Base-by-base conservation (phyloP, 2,888 invertebrate genomes). In the Hydrotaea diabolus region DNA sequence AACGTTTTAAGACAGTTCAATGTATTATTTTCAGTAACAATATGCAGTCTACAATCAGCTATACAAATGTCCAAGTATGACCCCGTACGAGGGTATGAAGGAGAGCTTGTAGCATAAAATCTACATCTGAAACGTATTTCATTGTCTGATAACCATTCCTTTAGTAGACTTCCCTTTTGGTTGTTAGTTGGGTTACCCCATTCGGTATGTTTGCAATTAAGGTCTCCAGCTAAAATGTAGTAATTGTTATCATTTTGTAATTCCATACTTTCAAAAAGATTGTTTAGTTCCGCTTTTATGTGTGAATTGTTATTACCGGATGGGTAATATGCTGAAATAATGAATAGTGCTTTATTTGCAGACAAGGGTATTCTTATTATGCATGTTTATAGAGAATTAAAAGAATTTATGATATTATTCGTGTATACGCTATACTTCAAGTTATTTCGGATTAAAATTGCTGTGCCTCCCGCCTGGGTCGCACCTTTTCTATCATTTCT, bases 261-360 rank as follows among this genome's bases (percentile, higher is more conserved):
- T 11, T 55, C 17, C 55, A 69, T 8, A 17, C 66, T 53, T 15
- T 77, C 17, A 43, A 77, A 77, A 39, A 77, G 66, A 17, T 39
- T 55, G 15, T 77, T 13, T 0, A 77, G 9, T 21, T 69, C 36
- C 11, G 19, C 43, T 36, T 64, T 64, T 0, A 76, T 49, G n/a
- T 64, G 53, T 13, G 21, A 8, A 55, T 77, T n/a, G 62, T 75
- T 36, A 64, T 64, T 75, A 19, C 75, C 75, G 3, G 64, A 49
- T 21, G 57, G 43, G 36, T 69, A 77, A 26, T 77, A 69, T 26
- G 57, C 77, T 9, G 69, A 77, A 15, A 76, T 76, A 11, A 76
- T 17, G 19, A 19, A 53, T 2, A 76, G 7, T 15, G 49, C 46
- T 64, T 76, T 23, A 64, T 64, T 76, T 21, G 75, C 8, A 36